These are phyloP conservation scores for Dendrolimus houi DNA, from an alignment of 2,888 invertebrate genomes.

Conservation along the genomic window DNA sequence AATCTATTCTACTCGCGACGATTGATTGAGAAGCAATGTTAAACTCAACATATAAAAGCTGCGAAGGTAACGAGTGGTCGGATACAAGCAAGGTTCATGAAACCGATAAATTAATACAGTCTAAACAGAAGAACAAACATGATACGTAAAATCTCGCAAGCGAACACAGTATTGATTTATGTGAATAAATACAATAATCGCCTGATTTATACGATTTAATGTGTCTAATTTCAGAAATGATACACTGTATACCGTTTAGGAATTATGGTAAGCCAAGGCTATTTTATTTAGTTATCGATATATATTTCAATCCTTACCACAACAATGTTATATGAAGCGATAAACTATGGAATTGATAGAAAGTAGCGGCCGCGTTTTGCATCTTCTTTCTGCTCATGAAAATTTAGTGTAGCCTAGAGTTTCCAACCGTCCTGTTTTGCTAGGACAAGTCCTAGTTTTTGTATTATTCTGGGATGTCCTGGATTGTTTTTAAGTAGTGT, in stretches of 20 bases:
- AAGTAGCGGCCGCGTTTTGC: background rate
- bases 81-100: too few species aligned
- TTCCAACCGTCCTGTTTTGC: too few species aligned
- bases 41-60: too few species aligned
- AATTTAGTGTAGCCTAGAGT: slow-evolving; percentile 18
- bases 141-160: slow-evolving; percentile 4
- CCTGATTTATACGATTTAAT: slow-evolving; percentile 28
- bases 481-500: too few species aligned
- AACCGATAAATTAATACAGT: too few species aligned
- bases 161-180: background rate
- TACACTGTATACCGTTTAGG: slow-evolving; percentile 13
- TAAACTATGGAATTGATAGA: background rate
- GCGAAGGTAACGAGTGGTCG: too few species aligned
- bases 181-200: background rate
- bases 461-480: too few species aligned
- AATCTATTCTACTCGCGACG: too few species aligned
- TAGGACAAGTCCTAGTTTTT: too few species aligned
- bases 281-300: slow-evolving; percentile 13
- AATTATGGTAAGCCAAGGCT: slow-evolving; percentile 16
- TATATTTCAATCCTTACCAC: background rate
- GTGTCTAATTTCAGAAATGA: slow-evolving; percentile 23
- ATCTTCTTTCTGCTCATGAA: slow-evolving; percentile 9
- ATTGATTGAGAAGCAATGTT: too few species aligned
- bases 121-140: background rate
- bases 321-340: too few species aligned